A percentile compares a stretch with the other conserved stretches of the same genome.
These are phyloP conservation scores for Pheucticus melanocephalus DNA, from an alignment of 2,113 vertebrate genomes.

Conservation along the genomic window DNA sequence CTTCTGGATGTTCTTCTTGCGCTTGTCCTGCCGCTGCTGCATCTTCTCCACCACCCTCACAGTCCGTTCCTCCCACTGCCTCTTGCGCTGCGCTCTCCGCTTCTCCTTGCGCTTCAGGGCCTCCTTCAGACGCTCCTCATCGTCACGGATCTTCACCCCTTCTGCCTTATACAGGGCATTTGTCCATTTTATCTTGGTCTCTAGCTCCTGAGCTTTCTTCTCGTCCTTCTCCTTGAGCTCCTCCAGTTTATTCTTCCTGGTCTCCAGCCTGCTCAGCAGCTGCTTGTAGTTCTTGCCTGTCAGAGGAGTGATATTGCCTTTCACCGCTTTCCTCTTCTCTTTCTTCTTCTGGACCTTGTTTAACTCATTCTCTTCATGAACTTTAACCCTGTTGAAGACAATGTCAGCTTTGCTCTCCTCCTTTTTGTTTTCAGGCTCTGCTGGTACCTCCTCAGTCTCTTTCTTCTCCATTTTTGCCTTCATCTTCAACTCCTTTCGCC, in stretches of 20 bases:
- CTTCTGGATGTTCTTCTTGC: slow-evolving; percentile 83
- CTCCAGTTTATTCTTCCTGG: slow-evolving; percentile 81
- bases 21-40: slow-evolving; percentile 87
- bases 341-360: slow-evolving; percentile 76
- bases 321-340: slow-evolving; percentile 77
- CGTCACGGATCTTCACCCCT: slow-evolving; percentile 87
- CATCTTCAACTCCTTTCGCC: slow-evolving; percentile 82
- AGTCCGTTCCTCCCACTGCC: slow-evolving; percentile 78
- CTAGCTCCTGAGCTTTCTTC: slow-evolving; percentile 78
- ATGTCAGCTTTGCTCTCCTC: slow-evolving; percentile 49
- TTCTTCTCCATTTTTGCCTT: slow-evolving; percentile 78
- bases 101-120: slow-evolving; percentile 90
- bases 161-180: slow-evolving; percentile 90
- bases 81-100: slow-evolving; percentile 68
- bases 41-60: slow-evolving; percentile 82
- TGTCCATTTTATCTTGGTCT: slow-evolving; percentile 90
- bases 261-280: slow-evolving; percentile 84
- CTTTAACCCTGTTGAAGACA: slow-evolving; percentile 87
- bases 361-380: slow-evolving; percentile 70
- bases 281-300: slow-evolving; percentile 92
- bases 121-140: slow-evolving; percentile 80
- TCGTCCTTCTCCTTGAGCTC: slow-evolving; percentile 81
- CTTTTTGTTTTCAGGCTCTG: neutral
- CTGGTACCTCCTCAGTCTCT: neutral
- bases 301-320: slow-evolving; percentile 87